These are phyloP conservation scores for Chrysocyon brachyurus DNA, from an alignment of 2,797 vertebrate species.

Conservation along the genomic window DNA sequence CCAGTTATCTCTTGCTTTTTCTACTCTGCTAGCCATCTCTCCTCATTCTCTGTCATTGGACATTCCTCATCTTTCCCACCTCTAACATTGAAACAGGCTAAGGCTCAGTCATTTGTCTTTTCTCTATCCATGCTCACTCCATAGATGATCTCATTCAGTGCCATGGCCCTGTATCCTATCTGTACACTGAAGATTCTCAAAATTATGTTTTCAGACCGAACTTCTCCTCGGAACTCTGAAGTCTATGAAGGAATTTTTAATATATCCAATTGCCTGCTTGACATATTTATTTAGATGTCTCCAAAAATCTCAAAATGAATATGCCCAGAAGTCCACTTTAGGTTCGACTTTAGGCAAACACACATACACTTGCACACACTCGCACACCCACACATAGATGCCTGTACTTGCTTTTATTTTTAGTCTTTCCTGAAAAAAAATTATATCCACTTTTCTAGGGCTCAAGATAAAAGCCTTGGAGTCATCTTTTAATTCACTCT, in stretches of 20 bases:
- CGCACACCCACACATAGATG: not conserved
- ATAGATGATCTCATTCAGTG: not conserved
- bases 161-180: not conserved
- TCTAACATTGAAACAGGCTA: not conserved
- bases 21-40: not conserved
- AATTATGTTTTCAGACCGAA: not conserved
- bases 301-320: conserved; percentile 32
- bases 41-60: not conserved
- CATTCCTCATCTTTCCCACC: not conserved
- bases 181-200: not conserved
- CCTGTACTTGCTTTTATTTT: not conserved
- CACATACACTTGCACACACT: not conserved
- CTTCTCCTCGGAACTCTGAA: not conserved
- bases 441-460: not conserved
- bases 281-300: not conserved
- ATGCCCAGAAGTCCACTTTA: not conserved
- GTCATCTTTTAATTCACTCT: conserved; percentile 17
- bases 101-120: not conserved
- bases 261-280: not conserved
- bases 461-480: conserved; percentile 10
- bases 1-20: not conserved
- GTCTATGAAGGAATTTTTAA: conserved; percentile 11
- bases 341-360: not conserved
- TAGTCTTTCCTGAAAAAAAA: not conserved
- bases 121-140: not conserved